Evolutionary conservation across 2,113 vertebrate genomes (phyloP), one percentile per base, ranked within the genome.

Genomic region (Peromyscus californicus): DNA sequence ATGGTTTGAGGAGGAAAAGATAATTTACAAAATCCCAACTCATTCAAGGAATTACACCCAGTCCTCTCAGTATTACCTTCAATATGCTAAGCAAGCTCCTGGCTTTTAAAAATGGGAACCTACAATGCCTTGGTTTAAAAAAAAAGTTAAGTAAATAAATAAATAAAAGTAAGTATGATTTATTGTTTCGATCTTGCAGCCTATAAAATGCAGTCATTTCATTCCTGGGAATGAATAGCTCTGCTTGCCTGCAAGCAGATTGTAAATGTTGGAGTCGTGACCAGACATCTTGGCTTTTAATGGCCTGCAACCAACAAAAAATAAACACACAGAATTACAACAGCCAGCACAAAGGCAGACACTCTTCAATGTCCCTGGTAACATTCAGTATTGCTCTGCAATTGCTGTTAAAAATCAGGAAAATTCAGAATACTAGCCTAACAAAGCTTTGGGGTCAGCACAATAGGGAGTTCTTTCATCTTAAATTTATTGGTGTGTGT

Each of bases 231-330:
- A 91, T 78, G 95, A 93, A 84, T 59, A 93, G 92, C 42, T 63
- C 61, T 87, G 39, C 72, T 86, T 96, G 91, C 91, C 94, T 96
- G 0, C 6, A 80, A 95, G 95, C 95, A 94, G 89, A 79, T 72
- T 95, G 80, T 86, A 94, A 94, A 96, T 0, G 0, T 54, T 95
- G 82, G 83, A 92, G 89, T 97, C 17, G 57, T 94, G 96, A 95
- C 94, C 80, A 93, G 95, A 96, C 89, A 57, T 78, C 89, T 92
- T 92, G 96, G 92, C 80, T 95, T 74, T 92, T 72, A 95, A 96
- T 94, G 92, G 88, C 94, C 94, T 93, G 80, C 17, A 12, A 78
- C 79, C 3, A 79, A 75, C 76, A 92, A 48, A 96, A 94, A 83
- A 74, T 67, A 93, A 92, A 82, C 88, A 85, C 88, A 85, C 39